Evolutionary conservation across 64 coral and sea anemone species (phyloP), one percentile per base, ranked within the genome.

Genomic region (Montipora efflorescens): DNA sequence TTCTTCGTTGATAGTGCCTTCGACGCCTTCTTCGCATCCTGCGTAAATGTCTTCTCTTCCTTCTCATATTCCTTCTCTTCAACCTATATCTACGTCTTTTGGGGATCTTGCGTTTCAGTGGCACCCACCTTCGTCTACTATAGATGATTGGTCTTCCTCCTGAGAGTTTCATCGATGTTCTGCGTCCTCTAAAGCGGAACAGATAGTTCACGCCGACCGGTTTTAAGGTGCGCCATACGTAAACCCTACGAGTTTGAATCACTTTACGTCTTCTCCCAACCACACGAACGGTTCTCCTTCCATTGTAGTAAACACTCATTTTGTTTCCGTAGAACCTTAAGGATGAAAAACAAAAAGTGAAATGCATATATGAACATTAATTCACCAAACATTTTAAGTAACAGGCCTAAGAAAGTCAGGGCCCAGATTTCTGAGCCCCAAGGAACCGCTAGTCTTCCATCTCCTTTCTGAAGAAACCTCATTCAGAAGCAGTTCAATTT

Each of bases 1-100:
- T 51, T 71, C 82, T 86, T 22, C 82, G 43, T 72, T 45, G 66
- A 49, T 82, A 82, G 36, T 69, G 80, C 7, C 18, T 70, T 12
- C 90, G 68, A 19, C 20, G 52, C 22, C 21, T 13, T 67, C 73
- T 82, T 76, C 79, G 22, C 19, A 49, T 44, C 45, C 23, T 69
- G 21, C 71, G 67, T 22, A 81, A 74, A 44, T 43, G 8, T 46
- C 79, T 43, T 76, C 90, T 69, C 19, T 52, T 70, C 15, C 59
- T 70, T 73, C 80, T 75, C 73, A 19, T 86, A 8, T 14, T 36
- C 47, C 66, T 71, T 1, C 66, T 66, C 18, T 8, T 86, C 11
- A 71, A 16, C 64, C 80, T 67, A 5, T 21, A 25, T 19, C 90
- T 36, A 59, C 79, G 50, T 50, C 22, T 58, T 48, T 69, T 86